Percentiles rank a stretch among this genome's conserved stretches.
Evolutionary conservation across 2,113 vertebrate species (phyloP).

Genomic region (Entelurus aequoreus): DNA sequence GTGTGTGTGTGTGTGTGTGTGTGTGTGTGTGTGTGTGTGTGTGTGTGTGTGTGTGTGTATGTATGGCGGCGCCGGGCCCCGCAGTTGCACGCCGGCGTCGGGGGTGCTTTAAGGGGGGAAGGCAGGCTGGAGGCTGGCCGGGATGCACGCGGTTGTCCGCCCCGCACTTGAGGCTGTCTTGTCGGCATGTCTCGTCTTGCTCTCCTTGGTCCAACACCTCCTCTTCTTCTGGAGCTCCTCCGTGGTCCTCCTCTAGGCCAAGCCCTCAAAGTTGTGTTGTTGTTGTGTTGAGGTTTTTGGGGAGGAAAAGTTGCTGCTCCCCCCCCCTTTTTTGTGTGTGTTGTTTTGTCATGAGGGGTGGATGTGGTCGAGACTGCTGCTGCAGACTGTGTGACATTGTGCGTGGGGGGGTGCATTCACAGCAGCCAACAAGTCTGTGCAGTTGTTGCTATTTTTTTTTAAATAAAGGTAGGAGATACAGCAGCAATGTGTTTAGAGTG

Average conservation of each 20-base stretch:
- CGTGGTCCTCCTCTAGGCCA: slow-evolving; percentile 47
- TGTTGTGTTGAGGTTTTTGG: slow-evolving; percentile 21
- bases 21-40: slow-evolving; percentile 38
- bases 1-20: slow-evolving; percentile 44
- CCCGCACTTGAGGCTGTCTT: slow-evolving; percentile 21
- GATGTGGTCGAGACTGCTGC: slow-evolving; percentile 23
- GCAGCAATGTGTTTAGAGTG: no score
- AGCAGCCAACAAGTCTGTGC: slow-evolving; percentile 55
- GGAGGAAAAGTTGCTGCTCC: slow-evolving; percentile 45
- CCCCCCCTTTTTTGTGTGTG: slow-evolving; percentile 17
- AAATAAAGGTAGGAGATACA: no score
- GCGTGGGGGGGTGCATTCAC: slow-evolving; percentile 10
- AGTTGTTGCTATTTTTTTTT: background rate
- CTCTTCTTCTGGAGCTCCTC: slow-evolving; percentile 26
- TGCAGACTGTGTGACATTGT: slow-evolving; percentile 41
- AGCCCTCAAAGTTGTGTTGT: slow-evolving; percentile 59
- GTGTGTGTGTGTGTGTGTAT: slow-evolving; percentile 19
- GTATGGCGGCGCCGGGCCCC: slow-evolving; percentile 73
- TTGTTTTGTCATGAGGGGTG: slow-evolving; percentile 18
- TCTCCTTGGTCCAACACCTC: slow-evolving; percentile 24
- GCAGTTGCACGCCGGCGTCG: slow-evolving; percentile 60
- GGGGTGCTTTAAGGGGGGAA: slow-evolving; percentile 18
- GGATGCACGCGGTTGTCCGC: slow-evolving; percentile 39
- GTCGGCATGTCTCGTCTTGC: slow-evolving; percentile 48
- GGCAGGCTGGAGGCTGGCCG: slow-evolving; percentile 29